Percentiles rank a stretch among this genome's conserved stretches.
These are phyloP conservation scores for Caenorhabditis latens DNA, from an alignment of 1,140 invertebrate species.

Conservation along the genomic window DNA sequence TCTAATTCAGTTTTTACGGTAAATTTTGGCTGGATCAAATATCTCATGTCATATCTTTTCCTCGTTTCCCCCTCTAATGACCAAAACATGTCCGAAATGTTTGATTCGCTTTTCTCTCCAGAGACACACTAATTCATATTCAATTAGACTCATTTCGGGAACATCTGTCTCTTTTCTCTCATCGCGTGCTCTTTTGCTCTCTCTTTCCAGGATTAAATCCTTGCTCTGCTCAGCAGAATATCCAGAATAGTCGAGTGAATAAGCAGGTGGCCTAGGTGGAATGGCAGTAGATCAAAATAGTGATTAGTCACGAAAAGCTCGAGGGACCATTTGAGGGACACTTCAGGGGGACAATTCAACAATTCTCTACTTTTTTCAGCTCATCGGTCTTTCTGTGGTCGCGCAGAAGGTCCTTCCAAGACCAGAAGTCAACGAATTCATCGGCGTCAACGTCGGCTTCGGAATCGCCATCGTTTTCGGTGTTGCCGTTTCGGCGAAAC, in stretches of 20 bases:
- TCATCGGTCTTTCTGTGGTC: constrained; percentile 67
- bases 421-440: constrained; percentile 65
- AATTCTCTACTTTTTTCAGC: constrained; percentile 53
- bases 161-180: background rate
- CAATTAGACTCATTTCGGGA: constrained; percentile 23
- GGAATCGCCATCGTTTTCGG: constrained; percentile 67
- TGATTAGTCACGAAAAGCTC: too few species aligned
- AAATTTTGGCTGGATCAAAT: too few species aligned
- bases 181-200: background rate
- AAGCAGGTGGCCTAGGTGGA: background rate
- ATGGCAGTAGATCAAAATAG: too few species aligned
- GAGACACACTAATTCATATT: constrained; percentile 26
- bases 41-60: background rate
- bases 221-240: too few species aligned
- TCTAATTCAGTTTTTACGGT: too few species aligned
- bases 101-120: background rate
- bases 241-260: background rate
- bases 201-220: background rate
- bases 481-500: constrained; percentile 66
- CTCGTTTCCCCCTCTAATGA: background rate
- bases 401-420: constrained; percentile 65
- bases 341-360: too few species aligned
- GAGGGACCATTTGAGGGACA: too few species aligned
- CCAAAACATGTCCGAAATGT: background rate
- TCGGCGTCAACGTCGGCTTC: constrained; percentile 68